These are phyloP conservation scores for Aporophyla lueneburgensis DNA, from an alignment of 2,888 invertebrate species.

Conservation along the genomic window DNA sequence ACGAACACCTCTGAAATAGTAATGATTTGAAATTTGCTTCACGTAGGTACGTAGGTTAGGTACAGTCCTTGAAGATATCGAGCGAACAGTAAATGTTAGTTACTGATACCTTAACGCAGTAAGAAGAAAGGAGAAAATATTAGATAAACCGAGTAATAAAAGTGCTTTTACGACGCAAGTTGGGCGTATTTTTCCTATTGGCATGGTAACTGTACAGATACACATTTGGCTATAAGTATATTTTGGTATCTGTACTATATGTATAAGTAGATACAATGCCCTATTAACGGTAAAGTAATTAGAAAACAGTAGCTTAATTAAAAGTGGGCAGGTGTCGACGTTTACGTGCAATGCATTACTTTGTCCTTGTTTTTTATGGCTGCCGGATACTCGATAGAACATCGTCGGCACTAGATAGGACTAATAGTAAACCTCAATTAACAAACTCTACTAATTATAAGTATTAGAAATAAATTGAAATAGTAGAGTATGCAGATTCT, in stretches of 20 bases:
- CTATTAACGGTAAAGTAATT: conserved; percentile 16
- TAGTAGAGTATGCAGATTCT: not conserved
- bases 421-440: not conserved
- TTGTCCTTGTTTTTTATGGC: conserved; percentile 9
- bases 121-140: conserved; percentile 55
- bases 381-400: not conserved
- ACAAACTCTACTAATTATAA: not conserved
- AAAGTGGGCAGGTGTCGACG: conserved; percentile 17
- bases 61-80: conserved; percentile 73
- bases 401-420: not conserved
- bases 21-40: conserved; percentile 60
- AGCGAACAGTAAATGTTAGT: conserved; percentile 66
- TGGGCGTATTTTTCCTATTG: conserved; percentile 45
- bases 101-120: conserved; percentile 56
- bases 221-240: conserved; percentile 15
- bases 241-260: not conserved
- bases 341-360: conserved; percentile 12
- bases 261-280: not conserved
- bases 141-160: conserved; percentile 59
- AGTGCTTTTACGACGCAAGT: conserved; percentile 58
- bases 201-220: conserved; percentile 27
- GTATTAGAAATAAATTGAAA: not conserved
- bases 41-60: conserved; percentile 41
- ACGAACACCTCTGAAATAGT: conserved; percentile 65
- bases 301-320: conserved; percentile 15